phyloP scores from a whole-genome alignment of 2,113 vertebrate species.

The Calyptomena viridis region DNA sequence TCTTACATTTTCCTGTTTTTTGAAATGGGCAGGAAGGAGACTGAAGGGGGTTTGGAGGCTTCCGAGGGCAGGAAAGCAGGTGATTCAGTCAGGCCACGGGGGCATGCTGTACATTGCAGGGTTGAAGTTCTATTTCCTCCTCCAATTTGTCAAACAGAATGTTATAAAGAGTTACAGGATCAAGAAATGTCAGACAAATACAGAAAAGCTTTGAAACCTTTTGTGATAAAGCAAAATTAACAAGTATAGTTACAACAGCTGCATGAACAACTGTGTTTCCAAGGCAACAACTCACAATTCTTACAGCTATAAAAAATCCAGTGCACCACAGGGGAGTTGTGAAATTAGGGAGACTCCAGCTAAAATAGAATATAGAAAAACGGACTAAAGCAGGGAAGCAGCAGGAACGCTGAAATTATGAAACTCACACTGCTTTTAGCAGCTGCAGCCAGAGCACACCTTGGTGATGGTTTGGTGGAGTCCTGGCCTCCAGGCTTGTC shows the following conservation, averaged over 20 bases:
- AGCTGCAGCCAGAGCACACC: background rate
- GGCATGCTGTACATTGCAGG: background rate
- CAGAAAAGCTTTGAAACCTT: slow-evolving; percentile 37
- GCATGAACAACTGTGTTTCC: slow-evolving; percentile 69
- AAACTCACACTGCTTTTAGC: background rate
- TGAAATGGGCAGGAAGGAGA: background rate
- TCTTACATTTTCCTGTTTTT: background rate
- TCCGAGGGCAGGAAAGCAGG: background rate
- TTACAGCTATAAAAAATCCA: slow-evolving; percentile 17
- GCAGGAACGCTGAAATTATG: slow-evolving; percentile 9
- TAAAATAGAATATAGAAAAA: slow-evolving; percentile 40
- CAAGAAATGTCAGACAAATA: slow-evolving; percentile 37
- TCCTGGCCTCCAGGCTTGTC: background rate
- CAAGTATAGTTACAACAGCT: slow-evolving; percentile 51
- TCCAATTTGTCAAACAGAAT: slow-evolving; percentile 26
- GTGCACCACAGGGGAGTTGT: slow-evolving; percentile 22
- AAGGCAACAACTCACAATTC: slow-evolving; percentile 50
- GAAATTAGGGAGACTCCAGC: slow-evolving; percentile 42
- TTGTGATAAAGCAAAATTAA: slow-evolving; percentile 46
- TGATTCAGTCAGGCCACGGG: background rate
- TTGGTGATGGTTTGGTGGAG: background rate
- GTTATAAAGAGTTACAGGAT: slow-evolving; percentile 24
- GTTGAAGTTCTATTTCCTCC: slow-evolving; percentile 17
- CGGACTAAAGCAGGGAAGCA: background rate
- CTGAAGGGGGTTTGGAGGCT: background rate